Evolutionary conservation across 2,888 invertebrate genomes (phyloP), one percentile per base, ranked within the genome.

Genomic region (Cheilosia scutellata): DNA sequence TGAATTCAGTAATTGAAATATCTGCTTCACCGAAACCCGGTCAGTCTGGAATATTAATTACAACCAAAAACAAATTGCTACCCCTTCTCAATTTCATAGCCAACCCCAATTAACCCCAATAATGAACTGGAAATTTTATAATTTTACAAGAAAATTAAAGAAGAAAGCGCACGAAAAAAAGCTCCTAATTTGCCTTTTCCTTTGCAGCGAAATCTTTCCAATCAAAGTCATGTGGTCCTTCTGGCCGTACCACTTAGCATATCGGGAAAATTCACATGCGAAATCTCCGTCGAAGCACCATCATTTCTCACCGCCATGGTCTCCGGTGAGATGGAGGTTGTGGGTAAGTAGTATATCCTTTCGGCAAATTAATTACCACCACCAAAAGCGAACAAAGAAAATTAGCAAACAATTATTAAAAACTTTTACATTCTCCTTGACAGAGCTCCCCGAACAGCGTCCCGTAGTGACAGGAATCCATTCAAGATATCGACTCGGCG

Each of bases 391-490:
- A 76, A 80, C 65, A 62, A 86, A 68, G 86, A 72, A 76, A 86
- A 86, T 80, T 76, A 71, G 62, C 60, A 37, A 37, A 11, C 66
- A 76, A 71, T 72, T 77, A 72, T 83, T 82, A 51, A 80, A 79
- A 78, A 74, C 70, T 75, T 88, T 82, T 74, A 71, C 40, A 65
- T 71, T 82, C 75, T 51, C n/a, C 58, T 60, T 71, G 44, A 82
- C 62, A 90, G 94, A 94, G 88, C 90, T 94, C 63, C 94, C 94
- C 42, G 92, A 92, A 89, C 92, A 93, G 86, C 93, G 93, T 88
- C 94, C 94, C 66, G 91, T 91, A 88, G 93, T 94, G 86, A 93
- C 92, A 72, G 94, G 94, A 49, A 91, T 94, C 82, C 94, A 93
- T 90, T 91, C 93, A 65, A 92, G 93, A 87, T 94, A 94, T 91